Conservation (phyloP, 2,797 vertebrate genomes). For the Nothura maculosa region DNA sequence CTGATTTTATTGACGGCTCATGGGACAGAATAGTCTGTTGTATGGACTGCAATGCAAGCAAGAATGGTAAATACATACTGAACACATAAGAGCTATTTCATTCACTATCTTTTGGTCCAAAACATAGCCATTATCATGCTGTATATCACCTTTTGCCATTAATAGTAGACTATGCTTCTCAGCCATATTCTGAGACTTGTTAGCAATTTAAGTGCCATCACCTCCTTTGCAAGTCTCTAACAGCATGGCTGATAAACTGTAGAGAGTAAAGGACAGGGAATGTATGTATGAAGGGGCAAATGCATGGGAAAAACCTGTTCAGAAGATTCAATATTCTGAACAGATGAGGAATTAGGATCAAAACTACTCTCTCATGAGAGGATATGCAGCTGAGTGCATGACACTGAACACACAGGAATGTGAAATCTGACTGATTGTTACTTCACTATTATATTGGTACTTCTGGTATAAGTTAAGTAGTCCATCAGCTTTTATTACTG, state of each 20-base stretch:
- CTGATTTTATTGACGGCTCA: slow-evolving; percentile 90
- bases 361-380: neutral
- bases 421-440: neutral
- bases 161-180: neutral
- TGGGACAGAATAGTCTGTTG: slow-evolving; percentile 92
- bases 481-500: too few relatives aligned
- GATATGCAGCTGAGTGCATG: neutral
- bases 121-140: neutral
- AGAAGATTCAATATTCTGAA: neutral
- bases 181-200: neutral
- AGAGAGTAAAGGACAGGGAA: neutral
- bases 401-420: too few relatives aligned
- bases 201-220: neutral
- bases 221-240: neutral
- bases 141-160: neutral
- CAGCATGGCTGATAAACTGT: neutral
- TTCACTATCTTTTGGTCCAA: neutral
- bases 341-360: neutral
- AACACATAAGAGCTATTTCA: neutral
- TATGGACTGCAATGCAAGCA: slow-evolving; percentile 84
- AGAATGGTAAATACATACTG: neutral
- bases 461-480: too few relatives aligned
- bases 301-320: neutral
- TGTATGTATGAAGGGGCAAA: neutral
- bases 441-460: neutral